phyloP scores from a whole-genome alignment of 2,888 invertebrate genomes.

The Protonemura montana region DNA sequence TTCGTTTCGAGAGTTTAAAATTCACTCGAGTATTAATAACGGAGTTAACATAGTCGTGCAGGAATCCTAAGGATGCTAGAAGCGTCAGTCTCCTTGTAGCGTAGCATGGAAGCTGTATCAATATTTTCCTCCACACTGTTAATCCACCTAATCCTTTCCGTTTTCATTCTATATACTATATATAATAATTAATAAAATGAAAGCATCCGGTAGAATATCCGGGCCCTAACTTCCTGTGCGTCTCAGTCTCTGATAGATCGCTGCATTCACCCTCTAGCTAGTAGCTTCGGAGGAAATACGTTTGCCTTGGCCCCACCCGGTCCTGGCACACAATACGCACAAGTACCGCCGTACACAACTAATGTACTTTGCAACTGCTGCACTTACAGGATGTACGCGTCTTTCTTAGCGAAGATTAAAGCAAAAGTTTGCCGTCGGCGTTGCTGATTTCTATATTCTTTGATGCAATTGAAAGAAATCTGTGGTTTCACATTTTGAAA shows the following conservation, averaged over 20 bases:
- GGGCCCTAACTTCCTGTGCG: constrained; percentile 13
- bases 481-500: not conserved
- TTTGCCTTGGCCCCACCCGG: no score
- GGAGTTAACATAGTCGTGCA: not conserved
- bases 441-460: not conserved
- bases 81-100: not conserved
- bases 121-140: constrained; percentile 23
- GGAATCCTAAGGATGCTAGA: not conserved
- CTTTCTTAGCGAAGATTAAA: not conserved
- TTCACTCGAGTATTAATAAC: constrained; percentile 18
- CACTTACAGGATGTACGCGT: no score
- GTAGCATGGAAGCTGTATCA: not conserved
- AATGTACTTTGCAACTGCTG: no score
- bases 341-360: no score
- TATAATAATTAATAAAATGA: constrained; percentile 35
- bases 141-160: constrained; percentile 30
- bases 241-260: constrained; percentile 40
- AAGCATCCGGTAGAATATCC: constrained; percentile 9
- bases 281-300: not conserved
- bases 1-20: not conserved
- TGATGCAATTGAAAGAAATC: not conserved
- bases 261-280: constrained; percentile 46
- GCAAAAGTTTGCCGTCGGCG: not conserved
- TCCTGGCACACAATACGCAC: no score
- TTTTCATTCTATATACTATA: constrained; percentile 20